Base-by-base conservation (phyloP, 2,888 invertebrate genomes). In the Cheilosia vulpina region DNA sequence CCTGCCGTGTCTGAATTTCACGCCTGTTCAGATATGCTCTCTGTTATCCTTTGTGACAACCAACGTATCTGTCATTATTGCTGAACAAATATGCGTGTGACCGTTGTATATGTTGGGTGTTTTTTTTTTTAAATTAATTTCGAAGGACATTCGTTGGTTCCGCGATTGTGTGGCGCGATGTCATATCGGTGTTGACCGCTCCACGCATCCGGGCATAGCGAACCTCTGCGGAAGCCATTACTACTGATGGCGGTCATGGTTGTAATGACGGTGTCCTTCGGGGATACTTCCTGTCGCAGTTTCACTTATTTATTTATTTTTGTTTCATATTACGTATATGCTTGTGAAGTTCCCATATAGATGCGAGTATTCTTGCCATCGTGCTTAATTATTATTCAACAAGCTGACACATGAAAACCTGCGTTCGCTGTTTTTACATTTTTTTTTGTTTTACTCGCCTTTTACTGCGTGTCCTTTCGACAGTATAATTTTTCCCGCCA, bases 341-440 rank as follows among this genome's bases (percentile, higher is more conserved):
- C 77, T 72, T 47, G 34, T 55, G 72, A 66, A 24, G 27, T 53
- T 27, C 31, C 6, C 34, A 17, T 55, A 41, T 38, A 31, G 31
- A 21, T 21, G 24, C 21, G 43, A 53, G 57, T 75, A 65, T 63
- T 43, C 71, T 71, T 63, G 21, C 62, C 47, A 41, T 50, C 11
- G 38, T 24, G 72, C 81, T 85, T 81, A 72, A 85, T 85, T 85
- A 85, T 77, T 85, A 77, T 85, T 85, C 85, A 85, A 85, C 85
- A 85, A 85, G 81, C 81, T 85, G 85, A 85, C 85, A 85, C 85
- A 85, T 85, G 72, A 85, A 85, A 85, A 77, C 72, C 68, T 71
- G 13, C 47, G 43, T 73, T 43, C 15, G 31, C 9, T 77, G 66
- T 34, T 53, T 63, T 4, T 76, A 69, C n/a, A n/a, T n/a, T 71